Evolutionary conservation across 2,113 vertebrate species (phyloP).

Genomic region (Nansenia antarctica): DNA sequence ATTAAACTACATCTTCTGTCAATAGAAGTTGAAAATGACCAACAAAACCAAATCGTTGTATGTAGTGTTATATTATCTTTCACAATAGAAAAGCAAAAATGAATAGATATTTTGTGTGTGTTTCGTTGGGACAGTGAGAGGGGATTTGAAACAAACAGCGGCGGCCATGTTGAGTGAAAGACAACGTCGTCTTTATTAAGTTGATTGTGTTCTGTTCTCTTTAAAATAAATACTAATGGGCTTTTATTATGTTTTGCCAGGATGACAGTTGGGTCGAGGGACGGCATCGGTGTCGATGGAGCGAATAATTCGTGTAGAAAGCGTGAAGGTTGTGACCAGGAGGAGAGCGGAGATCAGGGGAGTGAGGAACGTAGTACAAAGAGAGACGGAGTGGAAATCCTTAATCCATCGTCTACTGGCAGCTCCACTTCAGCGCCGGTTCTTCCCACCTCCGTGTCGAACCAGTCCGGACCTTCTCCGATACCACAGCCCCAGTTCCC

Average conservation of each 20-base stretch:
- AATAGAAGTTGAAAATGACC: conserved; percentile 26
- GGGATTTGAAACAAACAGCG: conserved; percentile 99
- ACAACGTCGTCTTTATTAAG: conserved; percentile 75
- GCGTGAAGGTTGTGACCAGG: conserved; percentile 81
- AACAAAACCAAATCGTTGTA: conserved; percentile 14
- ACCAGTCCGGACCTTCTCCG: conserved; percentile 54
- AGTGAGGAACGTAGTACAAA: conserved; percentile 88
- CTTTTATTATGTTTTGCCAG: conserved; percentile 73
- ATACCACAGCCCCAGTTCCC: conserved; percentile 67
- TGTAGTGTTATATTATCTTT: conserved; percentile 27
- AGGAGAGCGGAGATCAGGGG: conserved; percentile 89
- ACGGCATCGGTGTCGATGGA: conserved; percentile 86
- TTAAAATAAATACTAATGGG: conserved; percentile 48
- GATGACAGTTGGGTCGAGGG: conserved; percentile 96
- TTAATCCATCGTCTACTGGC: conserved; percentile 73
- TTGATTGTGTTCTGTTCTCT: conserved; percentile 64
- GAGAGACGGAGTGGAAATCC: conserved; percentile 83
- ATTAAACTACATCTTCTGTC: conserved; percentile 32
- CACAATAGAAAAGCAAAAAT: conserved; percentile 21
- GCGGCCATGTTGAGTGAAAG: conserved; percentile 99
- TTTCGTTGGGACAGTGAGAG: conserved; percentile 91
- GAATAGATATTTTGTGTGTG: conserved; percentile 74
- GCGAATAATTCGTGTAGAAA: conserved; percentile 88
- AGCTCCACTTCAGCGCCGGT: conserved; percentile 69
- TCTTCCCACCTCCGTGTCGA: conserved; percentile 61